A percentile compares a stretch with the other conserved stretches of the same genome.
Evolutionary conservation across 2,797 vertebrate genomes (phyloP).

Genomic region (Sparus aurata): DNA sequence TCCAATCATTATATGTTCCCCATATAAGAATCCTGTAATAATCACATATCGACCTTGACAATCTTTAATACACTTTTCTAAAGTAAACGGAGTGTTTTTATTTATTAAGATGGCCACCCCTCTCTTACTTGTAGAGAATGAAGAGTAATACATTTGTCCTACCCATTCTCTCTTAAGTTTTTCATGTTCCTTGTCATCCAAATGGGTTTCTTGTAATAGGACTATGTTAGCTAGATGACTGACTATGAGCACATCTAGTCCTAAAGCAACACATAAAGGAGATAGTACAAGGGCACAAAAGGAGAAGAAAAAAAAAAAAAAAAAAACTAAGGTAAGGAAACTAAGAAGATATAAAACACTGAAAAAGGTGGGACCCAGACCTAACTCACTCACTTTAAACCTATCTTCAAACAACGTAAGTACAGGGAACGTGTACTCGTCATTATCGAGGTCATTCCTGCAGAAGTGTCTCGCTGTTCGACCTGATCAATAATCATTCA

Average conservation of each 20-base stretch:
- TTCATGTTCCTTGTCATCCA: neutral
- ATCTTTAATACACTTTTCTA: neutral
- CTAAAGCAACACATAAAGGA: neutral
- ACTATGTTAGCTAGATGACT: neutral
- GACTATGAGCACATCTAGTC: neutral
- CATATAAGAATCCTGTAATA: neutral
- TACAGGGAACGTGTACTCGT: neutral
- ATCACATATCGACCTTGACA: neutral
- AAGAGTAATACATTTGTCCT: no score
- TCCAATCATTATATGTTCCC: neutral
- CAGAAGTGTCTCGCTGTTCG: no score
- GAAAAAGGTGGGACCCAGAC: neutral
- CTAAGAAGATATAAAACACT: neutral
- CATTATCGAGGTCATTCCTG: no score
- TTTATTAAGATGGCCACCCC: no score
- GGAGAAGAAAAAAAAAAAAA: neutral
- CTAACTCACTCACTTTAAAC: neutral
- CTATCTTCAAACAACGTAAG: neutral
- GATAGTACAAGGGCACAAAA: neutral
- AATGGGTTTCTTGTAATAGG: neutral
- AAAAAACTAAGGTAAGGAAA: neutral
- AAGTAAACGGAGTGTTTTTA: no score
- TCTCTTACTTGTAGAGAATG: no score
- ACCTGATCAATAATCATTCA: no score
- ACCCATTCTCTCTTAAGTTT: no score